Evolutionary conservation across 2,888 invertebrate species (phyloP).

Genomic region (Limnephilus auricula): DNA sequence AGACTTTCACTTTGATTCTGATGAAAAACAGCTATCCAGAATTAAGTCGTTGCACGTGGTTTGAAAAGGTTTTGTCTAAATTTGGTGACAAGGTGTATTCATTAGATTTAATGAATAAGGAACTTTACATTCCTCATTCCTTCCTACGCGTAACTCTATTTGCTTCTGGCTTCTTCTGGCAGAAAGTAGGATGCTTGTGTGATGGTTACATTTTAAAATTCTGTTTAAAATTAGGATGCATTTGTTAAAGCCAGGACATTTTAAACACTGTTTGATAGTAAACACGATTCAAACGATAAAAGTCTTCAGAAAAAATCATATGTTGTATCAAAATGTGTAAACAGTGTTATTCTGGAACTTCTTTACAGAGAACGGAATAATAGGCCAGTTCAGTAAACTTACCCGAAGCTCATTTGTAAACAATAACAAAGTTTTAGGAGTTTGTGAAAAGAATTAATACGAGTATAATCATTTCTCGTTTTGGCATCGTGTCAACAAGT

Average conservation of each 20-base stretch:
- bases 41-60: no score
- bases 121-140: neutral
- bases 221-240: neutral
- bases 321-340: neutral
- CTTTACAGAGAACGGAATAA: neutral
- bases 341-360: neutral
- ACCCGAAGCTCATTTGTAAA: slow-evolving; percentile 24
- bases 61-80: no score
- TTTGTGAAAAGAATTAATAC: slow-evolving; percentile 2
- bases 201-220: neutral
- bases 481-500: slow-evolving; percentile 31
- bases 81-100: no score
- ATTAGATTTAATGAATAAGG: no score
- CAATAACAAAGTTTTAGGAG: slow-evolving; percentile 6
- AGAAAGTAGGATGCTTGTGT: neutral
- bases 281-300: neutral
- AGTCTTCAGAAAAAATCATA: neutral
- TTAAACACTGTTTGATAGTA: no score
- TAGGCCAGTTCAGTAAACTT: slow-evolving; percentile 15
- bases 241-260: no score
- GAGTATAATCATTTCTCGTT: neutral
- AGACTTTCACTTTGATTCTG: no score
- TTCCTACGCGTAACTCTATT: neutral
- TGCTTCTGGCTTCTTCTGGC: neutral
- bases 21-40: no score